A percentile compares a stretch with the other conserved stretches of the same genome.
Evolutionary conservation across 30 jellyfish, hydroid and myxozoan species (phyloP).

Genomic region (Chironex yamaguchii): DNA sequence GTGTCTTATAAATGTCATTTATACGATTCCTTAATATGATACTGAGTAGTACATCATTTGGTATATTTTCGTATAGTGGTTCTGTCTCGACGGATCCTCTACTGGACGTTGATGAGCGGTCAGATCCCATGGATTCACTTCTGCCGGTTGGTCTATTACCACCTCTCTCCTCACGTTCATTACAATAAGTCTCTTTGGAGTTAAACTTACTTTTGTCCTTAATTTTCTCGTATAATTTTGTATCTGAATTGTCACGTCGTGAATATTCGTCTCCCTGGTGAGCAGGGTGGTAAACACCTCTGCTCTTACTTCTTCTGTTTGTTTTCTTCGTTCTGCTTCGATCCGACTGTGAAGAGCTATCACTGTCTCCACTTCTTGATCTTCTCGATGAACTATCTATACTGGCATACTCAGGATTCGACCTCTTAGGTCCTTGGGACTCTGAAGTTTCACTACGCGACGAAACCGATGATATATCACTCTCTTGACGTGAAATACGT

Average conservation of each 20-base stretch:
- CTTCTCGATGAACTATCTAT: not conserved
- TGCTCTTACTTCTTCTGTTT: not conserved
- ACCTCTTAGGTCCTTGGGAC: not conserved
- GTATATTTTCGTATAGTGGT: not conserved
- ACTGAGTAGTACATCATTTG: not conserved
- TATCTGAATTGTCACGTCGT: too few species aligned
- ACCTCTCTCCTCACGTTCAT: not conserved
- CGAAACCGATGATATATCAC: too few species aligned
- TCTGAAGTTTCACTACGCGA: too few species aligned
- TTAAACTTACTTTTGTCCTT: not conserved
- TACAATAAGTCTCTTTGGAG: not conserved
- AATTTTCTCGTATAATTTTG: too few species aligned
- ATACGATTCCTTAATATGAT: not conserved
- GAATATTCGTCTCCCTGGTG: too few species aligned
- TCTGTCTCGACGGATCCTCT: not conserved
- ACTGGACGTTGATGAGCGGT: not conserved
- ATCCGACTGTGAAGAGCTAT: not conserved
- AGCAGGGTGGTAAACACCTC: too few species aligned
- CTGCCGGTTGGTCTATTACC: not conserved
- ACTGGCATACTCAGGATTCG: not conserved
- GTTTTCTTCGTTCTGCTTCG: not conserved
- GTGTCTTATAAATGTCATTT: not conserved
- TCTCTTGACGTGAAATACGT: not conserved
- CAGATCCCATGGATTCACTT: not conserved
- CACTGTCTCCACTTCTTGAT: not conserved